These are phyloP conservation scores for Leptatherina wallacei DNA, from an alignment of 2,797 vertebrate species.

Conservation along the genomic window DNA sequence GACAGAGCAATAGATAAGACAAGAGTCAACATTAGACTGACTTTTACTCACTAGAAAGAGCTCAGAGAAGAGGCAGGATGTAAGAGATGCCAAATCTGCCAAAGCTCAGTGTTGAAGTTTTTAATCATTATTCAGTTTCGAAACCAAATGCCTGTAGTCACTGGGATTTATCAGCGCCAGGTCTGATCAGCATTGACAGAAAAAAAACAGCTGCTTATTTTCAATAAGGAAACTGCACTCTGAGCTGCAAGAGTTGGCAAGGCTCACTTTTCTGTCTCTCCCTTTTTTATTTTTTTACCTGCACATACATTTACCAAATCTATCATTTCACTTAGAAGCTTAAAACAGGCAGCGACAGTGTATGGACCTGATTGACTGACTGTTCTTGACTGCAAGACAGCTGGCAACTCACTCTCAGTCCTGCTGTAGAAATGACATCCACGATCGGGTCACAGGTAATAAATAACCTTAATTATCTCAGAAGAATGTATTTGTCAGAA, in stretches of 20 bases:
- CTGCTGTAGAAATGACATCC: slow-evolving; percentile 1
- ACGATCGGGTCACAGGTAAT: slow-evolving; percentile 1
- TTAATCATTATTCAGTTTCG: background rate
- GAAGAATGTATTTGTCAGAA: background rate
- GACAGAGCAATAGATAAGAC: too few relatives aligned
- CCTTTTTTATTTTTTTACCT: background rate
- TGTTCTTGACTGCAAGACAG: slow-evolving; percentile 1
- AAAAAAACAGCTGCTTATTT: background rate
- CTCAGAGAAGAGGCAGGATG: background rate
- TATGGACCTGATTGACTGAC: background rate
- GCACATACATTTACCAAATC: background rate
- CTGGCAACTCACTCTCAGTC: slow-evolving; percentile 2
- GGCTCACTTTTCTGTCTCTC: background rate
- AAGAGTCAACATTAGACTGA: too few relatives aligned
- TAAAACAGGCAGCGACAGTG: background rate
- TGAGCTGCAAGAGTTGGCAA: background rate
- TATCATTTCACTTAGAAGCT: background rate
- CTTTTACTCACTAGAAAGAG: background rate
- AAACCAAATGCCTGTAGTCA: too few relatives aligned
- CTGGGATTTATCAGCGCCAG: too few relatives aligned
- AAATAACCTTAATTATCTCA: background rate
- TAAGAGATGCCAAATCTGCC: background rate
- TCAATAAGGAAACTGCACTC: background rate
- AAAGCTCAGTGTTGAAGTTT: background rate
- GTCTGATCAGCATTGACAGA: background rate